A percentile compares a stretch with the other conserved stretches of the same genome.
Conservation (phyloP, 2,113 vertebrate species). For the Rhinichthys klamathensis region DNA sequence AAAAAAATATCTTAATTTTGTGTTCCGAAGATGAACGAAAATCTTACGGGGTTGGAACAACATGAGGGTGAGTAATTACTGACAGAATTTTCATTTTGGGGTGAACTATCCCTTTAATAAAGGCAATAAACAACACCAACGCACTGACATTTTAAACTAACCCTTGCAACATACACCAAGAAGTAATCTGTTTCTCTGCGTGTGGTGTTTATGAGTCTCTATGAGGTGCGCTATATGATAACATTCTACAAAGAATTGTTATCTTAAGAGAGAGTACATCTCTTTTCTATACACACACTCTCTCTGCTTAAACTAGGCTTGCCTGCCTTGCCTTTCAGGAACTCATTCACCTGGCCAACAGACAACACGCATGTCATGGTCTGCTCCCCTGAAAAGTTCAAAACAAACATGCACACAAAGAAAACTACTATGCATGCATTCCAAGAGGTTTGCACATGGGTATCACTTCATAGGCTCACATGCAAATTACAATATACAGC, state of each 20-base stretch:
- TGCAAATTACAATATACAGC: constrained; percentile 3
- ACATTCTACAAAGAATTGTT: not conserved
- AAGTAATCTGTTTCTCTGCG: not conserved
- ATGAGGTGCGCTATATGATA: not conserved
- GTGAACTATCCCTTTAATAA: too few relatives aligned
- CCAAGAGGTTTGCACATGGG: constrained; percentile 4
- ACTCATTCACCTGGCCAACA: constrained; percentile 3
- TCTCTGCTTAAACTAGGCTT: constrained; percentile 5
- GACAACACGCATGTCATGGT: not conserved
- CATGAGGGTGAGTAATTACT: too few relatives aligned
- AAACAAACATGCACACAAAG: constrained; percentile 2
- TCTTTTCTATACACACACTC: not conserved
- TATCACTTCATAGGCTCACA: not conserved
- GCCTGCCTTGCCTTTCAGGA: constrained; percentile 42
- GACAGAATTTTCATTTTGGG: too few relatives aligned
- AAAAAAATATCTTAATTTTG: too few relatives aligned
- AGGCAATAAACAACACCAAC: constrained; percentile 40
- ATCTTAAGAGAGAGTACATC: not conserved
- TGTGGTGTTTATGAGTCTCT: not conserved
- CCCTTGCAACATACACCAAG: constrained; percentile 3
- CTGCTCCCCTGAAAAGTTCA: not conserved
- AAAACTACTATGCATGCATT: not conserved
- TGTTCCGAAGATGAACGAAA: too few relatives aligned
- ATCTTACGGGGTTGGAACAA: too few relatives aligned
- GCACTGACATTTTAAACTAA: constrained; percentile 42